phyloP scores from a whole-genome alignment of 2,888 invertebrate genomes.

The Limulus polyphemus region DNA sequence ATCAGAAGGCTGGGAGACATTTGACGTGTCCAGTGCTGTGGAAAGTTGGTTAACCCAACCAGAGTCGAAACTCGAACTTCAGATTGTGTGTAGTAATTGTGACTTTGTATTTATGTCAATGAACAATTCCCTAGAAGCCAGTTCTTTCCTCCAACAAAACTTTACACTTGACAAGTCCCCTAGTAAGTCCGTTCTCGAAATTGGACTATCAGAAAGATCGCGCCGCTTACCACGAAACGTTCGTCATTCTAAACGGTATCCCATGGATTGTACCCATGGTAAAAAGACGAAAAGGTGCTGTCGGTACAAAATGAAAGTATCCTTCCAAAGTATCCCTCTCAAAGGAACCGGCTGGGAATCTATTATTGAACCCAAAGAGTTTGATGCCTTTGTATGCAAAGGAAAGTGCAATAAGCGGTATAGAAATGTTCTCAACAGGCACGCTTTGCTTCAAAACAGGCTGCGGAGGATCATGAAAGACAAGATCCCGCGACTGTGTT shows the following conservation, averaged over 20 bases:
- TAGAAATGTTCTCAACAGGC: slow-evolving; percentile 43
- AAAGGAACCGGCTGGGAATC: slow-evolving; percentile 43
- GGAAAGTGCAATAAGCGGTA: slow-evolving; percentile 47
- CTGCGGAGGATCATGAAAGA: slow-evolving; percentile 49
- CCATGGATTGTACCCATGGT: slow-evolving; percentile 2
- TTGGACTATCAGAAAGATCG: too few relatives aligned
- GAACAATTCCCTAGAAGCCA: too few relatives aligned
- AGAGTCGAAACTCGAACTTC: not conserved
- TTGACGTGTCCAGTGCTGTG: not conserved
- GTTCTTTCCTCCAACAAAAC: too few relatives aligned
- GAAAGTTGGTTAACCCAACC: not conserved
- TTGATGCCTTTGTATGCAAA: slow-evolving; percentile 57
- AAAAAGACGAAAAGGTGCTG: slow-evolving; percentile 43
- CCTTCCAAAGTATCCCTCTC: slow-evolving; percentile 46
- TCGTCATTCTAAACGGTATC: not conserved
- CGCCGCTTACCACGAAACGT: too few relatives aligned
- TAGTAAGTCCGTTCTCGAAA: too few relatives aligned
- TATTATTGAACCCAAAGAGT: slow-evolving; percentile 53
- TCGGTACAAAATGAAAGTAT: slow-evolving; percentile 51
- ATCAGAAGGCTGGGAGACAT: not conserved
- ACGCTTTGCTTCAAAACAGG: slow-evolving; percentile 54
- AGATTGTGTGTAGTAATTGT: not conserved
- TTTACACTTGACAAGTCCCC: too few relatives aligned
- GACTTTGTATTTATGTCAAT: too few relatives aligned
- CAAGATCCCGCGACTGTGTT: slow-evolving; percentile 48